Base-by-base conservation (phyloP, 1,140 invertebrate genomes). In the Bombus confusus region DNA sequence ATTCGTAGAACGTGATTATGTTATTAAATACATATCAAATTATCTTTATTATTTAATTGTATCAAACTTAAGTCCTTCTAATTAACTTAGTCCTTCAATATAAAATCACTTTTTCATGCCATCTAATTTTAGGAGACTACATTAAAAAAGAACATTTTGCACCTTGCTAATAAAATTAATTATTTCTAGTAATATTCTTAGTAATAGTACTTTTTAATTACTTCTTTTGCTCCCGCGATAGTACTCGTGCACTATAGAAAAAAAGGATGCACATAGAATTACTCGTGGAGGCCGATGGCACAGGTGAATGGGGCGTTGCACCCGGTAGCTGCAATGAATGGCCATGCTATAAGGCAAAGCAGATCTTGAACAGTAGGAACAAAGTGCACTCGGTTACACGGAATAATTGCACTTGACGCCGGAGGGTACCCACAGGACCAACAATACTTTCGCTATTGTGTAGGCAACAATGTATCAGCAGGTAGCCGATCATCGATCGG, bases 371-470 rank as follows among this genome's bases (percentile, higher is more conserved):
- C 59, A 64, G 57, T 72, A 74, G 71, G 76, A 81, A 75, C 59
- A 18, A 77, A 62, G 43, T 31, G 73, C 28, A 86, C 79, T 89
- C 47, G 71, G 64, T 57, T 78, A 41, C 64, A 85, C 69, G 39
- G 43, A 86, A 90, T 90, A 90, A 89, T 89, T 90, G 74, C 88
- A 90, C 89, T 90, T 90, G 89, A 85, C 80, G 64, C 82, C 31
- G 43, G 9, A 68, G 47, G 86, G 83, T 90, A 86, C 72, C 85
- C 82, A 85, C 85, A 71, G 62, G 83, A 59, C 57, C 62, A 47
- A 59, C 62, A 69, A 88, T 85, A 75, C 66, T 85, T 82, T 78
- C 69, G 59, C 79, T 73, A 88, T 87, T 87, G 78, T 86, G 41
- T 22, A 39, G n/a, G 31, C 73, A 83, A 91, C 89, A 90, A 90